A percentile compares a stretch with the other conserved stretches of the same genome.
Evolutionary conservation across 1,140 invertebrate species (phyloP).

Genomic region (Pentalonia nigronervosa): DNA sequence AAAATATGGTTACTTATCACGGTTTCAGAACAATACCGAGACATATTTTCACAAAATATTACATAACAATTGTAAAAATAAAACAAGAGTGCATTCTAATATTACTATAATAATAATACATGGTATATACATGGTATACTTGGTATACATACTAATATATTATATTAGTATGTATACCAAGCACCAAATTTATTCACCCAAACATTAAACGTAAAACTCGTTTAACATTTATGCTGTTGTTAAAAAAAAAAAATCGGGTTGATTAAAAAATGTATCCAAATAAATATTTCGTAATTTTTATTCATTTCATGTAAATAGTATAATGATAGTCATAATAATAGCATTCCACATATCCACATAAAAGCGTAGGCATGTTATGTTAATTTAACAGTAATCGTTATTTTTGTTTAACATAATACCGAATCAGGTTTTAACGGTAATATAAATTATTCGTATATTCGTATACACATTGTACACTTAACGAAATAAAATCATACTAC

Average conservation of each 20-base stretch:
- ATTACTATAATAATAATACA: not conserved
- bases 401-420: not conserved
- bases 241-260: not conserved
- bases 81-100: not conserved
- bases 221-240: not conserved
- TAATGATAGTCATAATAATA: not conserved
- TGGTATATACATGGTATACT: no score
- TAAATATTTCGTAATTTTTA: not conserved
- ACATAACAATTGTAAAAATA: not conserved
- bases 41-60: slow-evolving; percentile 21
- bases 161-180: not conserved
- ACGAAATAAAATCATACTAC: not conserved
- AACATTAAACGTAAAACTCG: not conserved
- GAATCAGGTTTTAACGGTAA: not conserved
- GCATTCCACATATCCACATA: not conserved
- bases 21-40: slow-evolving; percentile 17
- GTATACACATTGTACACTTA: not conserved
- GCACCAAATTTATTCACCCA: not conserved
- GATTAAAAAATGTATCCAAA: not conserved
- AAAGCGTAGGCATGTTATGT: not conserved
- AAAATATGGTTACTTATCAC: slow-evolving; percentile 57
- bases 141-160: no score
- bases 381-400: not conserved
- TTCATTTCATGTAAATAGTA: not conserved
- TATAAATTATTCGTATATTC: not conserved